These are phyloP conservation scores for Tenthredo distinguenda DNA, from an alignment of 2,888 invertebrate species.

Conservation along the genomic window DNA sequence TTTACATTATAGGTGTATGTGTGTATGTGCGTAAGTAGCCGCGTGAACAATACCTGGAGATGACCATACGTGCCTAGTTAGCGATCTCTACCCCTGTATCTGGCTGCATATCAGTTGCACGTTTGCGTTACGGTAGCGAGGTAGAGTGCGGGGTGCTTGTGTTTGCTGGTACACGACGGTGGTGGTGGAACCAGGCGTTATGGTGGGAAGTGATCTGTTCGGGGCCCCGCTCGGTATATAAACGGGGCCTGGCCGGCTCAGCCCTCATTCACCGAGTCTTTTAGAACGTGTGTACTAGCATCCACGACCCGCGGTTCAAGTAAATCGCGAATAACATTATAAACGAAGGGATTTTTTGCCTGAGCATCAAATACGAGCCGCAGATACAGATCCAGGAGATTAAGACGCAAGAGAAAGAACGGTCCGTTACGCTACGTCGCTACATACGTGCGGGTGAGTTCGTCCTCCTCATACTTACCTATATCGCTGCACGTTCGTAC, in stretches of 20 bases:
- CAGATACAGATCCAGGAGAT: constrained; percentile 9
- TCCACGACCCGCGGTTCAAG: not conserved
- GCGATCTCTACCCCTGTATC: constrained; percentile 35
- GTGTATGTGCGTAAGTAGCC: not conserved
- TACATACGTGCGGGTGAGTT: constrained; percentile 2
- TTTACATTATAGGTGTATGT: not conserved
- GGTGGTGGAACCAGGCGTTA: constrained; percentile 12
- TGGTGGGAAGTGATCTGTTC: constrained; percentile 21
- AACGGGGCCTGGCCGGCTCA: constrained; percentile 75
- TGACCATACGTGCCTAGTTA: constrained; percentile 25
- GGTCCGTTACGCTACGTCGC: not conserved
- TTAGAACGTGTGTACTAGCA: not conserved
- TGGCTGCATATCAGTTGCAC: constrained; percentile 33
- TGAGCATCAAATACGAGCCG: not conserved
- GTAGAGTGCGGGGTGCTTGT: constrained; percentile 17
- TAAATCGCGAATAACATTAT: constrained; percentile 21
- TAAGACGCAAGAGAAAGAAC: not conserved
- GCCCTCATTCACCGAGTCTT: constrained; percentile 71
- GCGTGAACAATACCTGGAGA: constrained; percentile 32
- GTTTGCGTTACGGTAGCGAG: constrained; percentile 28
- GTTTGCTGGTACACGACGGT: constrained; percentile 28
- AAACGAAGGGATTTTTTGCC: not conserved
- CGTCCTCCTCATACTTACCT: not conserved
- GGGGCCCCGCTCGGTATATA: constrained; percentile 71
- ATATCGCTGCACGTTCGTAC: not conserved